Evolutionary conservation across 64 coral and sea anemone species (phyloP).

Genomic region (Catalaphyllia jardinei): DNA sequence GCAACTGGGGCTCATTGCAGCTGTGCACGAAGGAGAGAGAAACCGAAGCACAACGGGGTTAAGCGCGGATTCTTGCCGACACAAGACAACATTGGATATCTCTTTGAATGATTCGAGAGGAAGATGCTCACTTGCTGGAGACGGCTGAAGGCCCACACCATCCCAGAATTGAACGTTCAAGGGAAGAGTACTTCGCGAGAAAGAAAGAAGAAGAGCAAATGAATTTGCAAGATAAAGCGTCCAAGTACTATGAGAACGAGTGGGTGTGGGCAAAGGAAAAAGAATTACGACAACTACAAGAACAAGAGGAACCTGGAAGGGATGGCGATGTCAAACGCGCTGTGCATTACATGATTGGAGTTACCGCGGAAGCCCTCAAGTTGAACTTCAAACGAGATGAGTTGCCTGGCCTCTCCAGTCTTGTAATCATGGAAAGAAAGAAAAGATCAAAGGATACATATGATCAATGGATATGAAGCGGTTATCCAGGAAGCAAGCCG

Average conservation of each 20-base stretch:
- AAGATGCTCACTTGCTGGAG: not conserved
- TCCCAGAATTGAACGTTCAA: not conserved
- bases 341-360: too few species aligned
- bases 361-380: not conserved
- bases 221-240: not conserved
- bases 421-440: not conserved
- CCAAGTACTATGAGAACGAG: not conserved
- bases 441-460: too few species aligned
- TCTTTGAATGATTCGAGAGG: not conserved
- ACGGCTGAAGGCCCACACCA: not conserved
- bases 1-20: not conserved
- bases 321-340: not conserved
- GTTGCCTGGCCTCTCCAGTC: not conserved
- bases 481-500: not conserved
- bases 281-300: not conserved
- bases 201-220: conserved; percentile 3
- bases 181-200: not conserved
- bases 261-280: not conserved
- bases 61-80: not conserved
- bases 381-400: not conserved
- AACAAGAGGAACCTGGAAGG: not conserved
- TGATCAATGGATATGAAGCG: not conserved
- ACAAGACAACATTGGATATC: not conserved
- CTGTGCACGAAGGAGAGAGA: not conserved
- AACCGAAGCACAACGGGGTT: not conserved